Evolutionary conservation across 2,797 vertebrate genomes (phyloP), one percentile per base, ranked within the genome.

Genomic region (Austrolebias charrua): DNA sequence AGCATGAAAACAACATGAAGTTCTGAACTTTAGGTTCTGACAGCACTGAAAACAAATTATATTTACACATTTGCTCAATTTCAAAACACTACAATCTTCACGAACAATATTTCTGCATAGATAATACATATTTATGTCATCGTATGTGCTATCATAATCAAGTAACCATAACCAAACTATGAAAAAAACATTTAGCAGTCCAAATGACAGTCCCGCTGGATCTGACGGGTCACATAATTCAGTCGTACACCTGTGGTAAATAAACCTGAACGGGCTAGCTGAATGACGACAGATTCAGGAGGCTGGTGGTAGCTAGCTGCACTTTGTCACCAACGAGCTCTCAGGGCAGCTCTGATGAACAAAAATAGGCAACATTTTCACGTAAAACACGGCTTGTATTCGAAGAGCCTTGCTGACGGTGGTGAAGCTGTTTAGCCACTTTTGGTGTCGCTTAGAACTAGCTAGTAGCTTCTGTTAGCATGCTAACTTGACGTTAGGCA

Each of bases 401-500:
- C 4, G 0, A 3, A 8, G 9, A 46, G 7, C 16, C 7, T 8
- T 4, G 4, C 42, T 6, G 44, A 2, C 16, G 46, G 24, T 0
- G 28, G 18, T 1, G n/a, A 24, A 45, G n/a, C 31, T 4, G 33
- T 43, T 49, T 58, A 43, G 63, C 83, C 78, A 85, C 38, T 40
- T 2, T 83, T 79, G 75, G 84, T 80, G 75, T 55, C 67, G 63
- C 70, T 68, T 67, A 75, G 63, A 73, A 75, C 70, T 71, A 57
- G 68, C 80, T 75, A 63, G 61, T 49, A 69, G 81, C 67, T 47
- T 60, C 46, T 24, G 78, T 52, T 91, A 90, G 82, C 86, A 52
- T 49, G 85, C 80, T 85, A 89, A 78, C 62, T 57, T 71, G 71
- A 75, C 76, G 70, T 77, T 58, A 71, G 53, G 44, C 76, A 69